phyloP scores from a whole-genome alignment of 1,140 invertebrate species.

The Drosophila lacteicornis region DNA sequence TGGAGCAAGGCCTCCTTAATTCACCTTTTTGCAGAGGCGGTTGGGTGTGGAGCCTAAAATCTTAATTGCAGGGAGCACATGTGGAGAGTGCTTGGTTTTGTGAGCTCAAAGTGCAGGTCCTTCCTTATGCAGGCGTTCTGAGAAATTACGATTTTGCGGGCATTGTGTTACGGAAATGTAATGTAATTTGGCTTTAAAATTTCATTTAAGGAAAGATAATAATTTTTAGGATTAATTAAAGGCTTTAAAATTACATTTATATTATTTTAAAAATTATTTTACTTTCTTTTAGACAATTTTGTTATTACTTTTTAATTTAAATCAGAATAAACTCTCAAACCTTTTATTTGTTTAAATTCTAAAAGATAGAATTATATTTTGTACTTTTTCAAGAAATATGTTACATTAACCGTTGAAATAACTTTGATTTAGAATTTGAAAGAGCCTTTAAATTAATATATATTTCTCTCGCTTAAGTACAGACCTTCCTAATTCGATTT shows the following conservation, averaged over 20 bases:
- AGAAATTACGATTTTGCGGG: background rate
- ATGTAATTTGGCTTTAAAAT: background rate
- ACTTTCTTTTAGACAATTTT: too few species aligned
- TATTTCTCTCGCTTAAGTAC: background rate
- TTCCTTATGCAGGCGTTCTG: background rate
- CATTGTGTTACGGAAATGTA: background rate
- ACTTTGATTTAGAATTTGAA: background rate
- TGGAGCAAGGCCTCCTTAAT: background rate
- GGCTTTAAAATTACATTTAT: too few species aligned
- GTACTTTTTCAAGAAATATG: background rate
- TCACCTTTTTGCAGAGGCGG: background rate
- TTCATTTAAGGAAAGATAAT: background rate
- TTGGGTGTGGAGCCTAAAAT: constrained; percentile 39
- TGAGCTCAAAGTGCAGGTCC: constrained; percentile 16
- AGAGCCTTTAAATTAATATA: background rate
- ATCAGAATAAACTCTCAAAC: too few species aligned
- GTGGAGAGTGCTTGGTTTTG: constrained; percentile 1
- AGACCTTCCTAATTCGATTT: background rate
- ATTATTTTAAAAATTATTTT: background rate
- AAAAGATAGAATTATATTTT: too few species aligned
- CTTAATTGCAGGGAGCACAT: constrained; percentile 41
- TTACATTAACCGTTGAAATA: background rate
- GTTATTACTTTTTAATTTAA: background rate
- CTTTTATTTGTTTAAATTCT: background rate
- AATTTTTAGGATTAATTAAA: too few species aligned